Conservation (phyloP, 2,888 invertebrate genomes). For the Patella pellucida region DNA sequence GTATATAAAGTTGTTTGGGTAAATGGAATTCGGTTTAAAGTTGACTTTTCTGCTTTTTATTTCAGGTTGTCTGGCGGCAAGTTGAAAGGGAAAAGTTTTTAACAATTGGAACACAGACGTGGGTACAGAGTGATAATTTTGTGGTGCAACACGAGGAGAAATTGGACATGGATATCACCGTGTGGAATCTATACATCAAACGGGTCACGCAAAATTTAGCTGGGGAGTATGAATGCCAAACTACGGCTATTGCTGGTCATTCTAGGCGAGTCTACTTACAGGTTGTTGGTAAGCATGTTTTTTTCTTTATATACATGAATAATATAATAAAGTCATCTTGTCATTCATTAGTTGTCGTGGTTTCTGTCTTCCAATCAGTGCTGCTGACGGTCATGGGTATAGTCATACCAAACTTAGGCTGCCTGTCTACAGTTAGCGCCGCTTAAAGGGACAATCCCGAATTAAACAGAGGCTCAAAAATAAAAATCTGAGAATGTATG, state of each 20-base stretch:
- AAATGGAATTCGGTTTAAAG: no score
- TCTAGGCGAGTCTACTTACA: conserved; percentile 45
- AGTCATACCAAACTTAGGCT: no score
- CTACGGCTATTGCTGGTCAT: conserved; percentile 43
- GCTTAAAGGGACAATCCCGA: no score
- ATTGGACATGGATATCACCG: conserved; percentile 32
- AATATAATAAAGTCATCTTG: no score
- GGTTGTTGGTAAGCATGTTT: conserved; percentile 43
- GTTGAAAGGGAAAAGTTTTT: conserved; percentile 46
- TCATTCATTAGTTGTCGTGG: no score
- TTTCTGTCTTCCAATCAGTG: no score
- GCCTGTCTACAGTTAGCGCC: no score
- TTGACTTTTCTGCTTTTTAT: neutral
- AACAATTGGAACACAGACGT: conserved; percentile 51
- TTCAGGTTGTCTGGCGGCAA: conserved; percentile 55
- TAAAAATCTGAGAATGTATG: no score
- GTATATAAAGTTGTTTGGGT: no score
- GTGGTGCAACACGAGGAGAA: conserved; percentile 40
- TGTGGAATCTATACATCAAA: conserved; percentile 50
- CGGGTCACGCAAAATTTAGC: conserved; percentile 42
- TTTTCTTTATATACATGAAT: no score
- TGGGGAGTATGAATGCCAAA: conserved; percentile 53
- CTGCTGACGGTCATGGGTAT: no score
- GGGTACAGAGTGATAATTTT: conserved; percentile 46
- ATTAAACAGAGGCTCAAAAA: no score